phyloP scores from a whole-genome alignment of 1,140 invertebrate species.

The Plectus sambesii region DNA sequence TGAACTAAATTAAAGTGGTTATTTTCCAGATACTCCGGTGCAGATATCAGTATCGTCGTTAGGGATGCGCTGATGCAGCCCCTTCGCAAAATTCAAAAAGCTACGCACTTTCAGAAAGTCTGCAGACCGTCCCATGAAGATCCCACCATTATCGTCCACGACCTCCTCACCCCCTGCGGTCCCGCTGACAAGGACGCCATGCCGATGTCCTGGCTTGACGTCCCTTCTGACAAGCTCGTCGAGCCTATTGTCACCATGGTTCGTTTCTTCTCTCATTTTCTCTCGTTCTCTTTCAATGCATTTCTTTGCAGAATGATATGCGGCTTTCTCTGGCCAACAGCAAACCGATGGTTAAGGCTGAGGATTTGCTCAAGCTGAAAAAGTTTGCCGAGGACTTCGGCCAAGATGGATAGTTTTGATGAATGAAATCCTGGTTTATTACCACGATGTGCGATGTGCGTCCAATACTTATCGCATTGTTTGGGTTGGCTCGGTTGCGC shows the following conservation, averaged over 20 bases:
- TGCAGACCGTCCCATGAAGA: conserved; percentile 71
- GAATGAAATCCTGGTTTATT: no score
- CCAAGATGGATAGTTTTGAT: conserved; percentile 62
- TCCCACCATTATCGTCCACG: conserved; percentile 68
- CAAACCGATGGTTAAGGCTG: conserved; percentile 90
- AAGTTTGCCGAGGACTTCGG: conserved; percentile 95
- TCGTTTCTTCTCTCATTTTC: conserved; percentile 35
- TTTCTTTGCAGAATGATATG: conserved; percentile 71
- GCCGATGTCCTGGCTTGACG: conserved; percentile 94
- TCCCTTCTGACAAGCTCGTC: conserved; percentile 84
- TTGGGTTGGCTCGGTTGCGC: no score
- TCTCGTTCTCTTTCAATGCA: no score
- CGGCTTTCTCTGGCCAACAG: conserved; percentile 73
- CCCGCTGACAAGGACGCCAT: conserved; percentile 81
- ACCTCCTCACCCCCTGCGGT: conserved; percentile 88
- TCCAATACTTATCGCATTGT: no score
- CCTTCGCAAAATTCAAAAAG: conserved; percentile 91
- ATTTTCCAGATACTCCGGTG: conserved; percentile 71
- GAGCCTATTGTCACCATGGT: conserved; percentile 92
- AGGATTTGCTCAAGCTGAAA: conserved; percentile 78
- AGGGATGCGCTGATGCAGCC: conserved; percentile 97
- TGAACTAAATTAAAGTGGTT: no score
- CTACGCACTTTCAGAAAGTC: conserved; percentile 78
- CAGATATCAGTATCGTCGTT: conserved; percentile 95
- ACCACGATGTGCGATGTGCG: no score